These are phyloP conservation scores for Anthonomus grandis DNA, from an alignment of 1,140 invertebrate species.

Conservation along the genomic window DNA sequence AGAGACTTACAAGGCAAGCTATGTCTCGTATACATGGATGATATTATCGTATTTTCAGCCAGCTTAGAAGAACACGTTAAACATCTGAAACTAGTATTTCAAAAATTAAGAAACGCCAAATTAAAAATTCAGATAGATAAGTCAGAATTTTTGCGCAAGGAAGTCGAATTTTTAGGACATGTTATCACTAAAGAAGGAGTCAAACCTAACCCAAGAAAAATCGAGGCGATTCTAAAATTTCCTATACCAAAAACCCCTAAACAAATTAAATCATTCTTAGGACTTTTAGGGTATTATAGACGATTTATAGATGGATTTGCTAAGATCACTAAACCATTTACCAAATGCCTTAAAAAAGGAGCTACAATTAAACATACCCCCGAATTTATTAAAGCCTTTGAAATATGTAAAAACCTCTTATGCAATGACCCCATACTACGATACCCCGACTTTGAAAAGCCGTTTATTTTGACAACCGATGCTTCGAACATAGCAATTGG, in stretches of 20 bases:
- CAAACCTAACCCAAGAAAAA: slow-evolving; percentile 20
- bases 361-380: slow-evolving; percentile 11
- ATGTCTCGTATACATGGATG: slow-evolving; percentile 45
- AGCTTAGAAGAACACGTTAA: slow-evolving; percentile 40
- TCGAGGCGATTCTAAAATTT: slow-evolving; percentile 25
- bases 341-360: slow-evolving; percentile 35
- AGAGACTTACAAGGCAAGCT: slow-evolving; percentile 29
- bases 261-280: slow-evolving; percentile 28
- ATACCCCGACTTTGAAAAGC: no score
- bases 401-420: slow-evolving; percentile 26
- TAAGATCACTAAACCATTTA: slow-evolving; percentile 39
- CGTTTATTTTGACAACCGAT: slow-evolving; percentile 12
- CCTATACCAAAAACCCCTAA: slow-evolving; percentile 43
- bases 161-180: slow-evolving; percentile 29
- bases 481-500: slow-evolving; percentile 23
- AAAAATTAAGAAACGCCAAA: slow-evolving; percentile 21
- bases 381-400: slow-evolving; percentile 19
- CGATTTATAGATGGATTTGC: slow-evolving; percentile 35
- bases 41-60: slow-evolving; percentile 40
- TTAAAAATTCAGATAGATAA: slow-evolving; percentile 34
- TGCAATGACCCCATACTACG: slow-evolving; percentile 24
- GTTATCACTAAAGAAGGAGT: slow-evolving; percentile 12
- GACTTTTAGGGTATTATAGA: slow-evolving; percentile 29
- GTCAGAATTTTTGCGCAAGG: slow-evolving; percentile 31
- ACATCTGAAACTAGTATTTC: slow-evolving; percentile 39